Evolutionary conservation across 2,113 vertebrate species (phyloP).

Genomic region (Grus americana): DNA sequence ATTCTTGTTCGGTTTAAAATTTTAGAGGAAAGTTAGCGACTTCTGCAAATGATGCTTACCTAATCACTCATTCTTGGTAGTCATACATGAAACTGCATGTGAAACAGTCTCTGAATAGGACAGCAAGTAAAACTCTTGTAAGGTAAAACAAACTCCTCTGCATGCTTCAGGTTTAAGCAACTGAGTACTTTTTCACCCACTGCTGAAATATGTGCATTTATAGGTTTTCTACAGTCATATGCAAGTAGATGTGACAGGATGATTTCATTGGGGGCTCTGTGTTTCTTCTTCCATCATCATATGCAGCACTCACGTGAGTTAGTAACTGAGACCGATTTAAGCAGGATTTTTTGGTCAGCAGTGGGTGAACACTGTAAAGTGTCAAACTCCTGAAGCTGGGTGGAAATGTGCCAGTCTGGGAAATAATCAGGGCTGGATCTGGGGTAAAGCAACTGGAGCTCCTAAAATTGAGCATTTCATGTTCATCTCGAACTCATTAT

Average conservation of each 20-base stretch:
- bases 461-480: neutral
- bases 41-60: neutral
- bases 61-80: neutral
- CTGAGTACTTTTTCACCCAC: neutral
- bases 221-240: neutral
- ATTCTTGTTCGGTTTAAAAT: neutral
- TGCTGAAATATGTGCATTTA: neutral
- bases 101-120: neutral
- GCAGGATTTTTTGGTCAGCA: neutral
- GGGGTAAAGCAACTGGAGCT: neutral
- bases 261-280: neutral
- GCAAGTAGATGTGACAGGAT: neutral
- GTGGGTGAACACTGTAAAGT: neutral
- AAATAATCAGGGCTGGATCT: neutral
- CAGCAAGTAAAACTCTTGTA: neutral
- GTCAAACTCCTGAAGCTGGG: neutral
- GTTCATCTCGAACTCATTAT: accelerated
- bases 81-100: neutral
- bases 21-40: neutral
- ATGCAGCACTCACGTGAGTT: neutral
- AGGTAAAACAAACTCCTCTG: neutral
- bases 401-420: neutral
- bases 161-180: neutral
- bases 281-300: neutral
- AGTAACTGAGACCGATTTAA: neutral